These are phyloP conservation scores for Cyprinella venusta DNA, from an alignment of 2,797 vertebrate genomes.

Conservation along the genomic window DNA sequence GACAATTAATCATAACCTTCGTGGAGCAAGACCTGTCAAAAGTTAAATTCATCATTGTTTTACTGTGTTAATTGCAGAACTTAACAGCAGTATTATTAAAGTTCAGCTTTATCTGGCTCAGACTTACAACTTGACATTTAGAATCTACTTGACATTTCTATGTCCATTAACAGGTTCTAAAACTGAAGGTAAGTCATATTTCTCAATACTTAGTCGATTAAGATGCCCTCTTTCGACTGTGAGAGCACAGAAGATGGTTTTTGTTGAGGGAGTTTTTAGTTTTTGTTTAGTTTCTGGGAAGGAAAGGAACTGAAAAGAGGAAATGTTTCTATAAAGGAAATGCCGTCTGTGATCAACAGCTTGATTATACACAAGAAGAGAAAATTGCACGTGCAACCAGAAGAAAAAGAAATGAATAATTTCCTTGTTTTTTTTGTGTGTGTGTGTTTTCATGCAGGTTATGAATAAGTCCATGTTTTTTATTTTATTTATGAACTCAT, in stretches of 20 bases:
- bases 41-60: constrained; percentile 24
- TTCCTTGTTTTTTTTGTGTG: constrained; percentile 15
- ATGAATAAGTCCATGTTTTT: not conserved
- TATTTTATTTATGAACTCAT: constrained; percentile 4
- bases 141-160: constrained; percentile 60
- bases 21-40: constrained; percentile 33
- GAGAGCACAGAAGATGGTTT: no score
- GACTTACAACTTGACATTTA: constrained; percentile 57
- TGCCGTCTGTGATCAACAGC: not conserved
- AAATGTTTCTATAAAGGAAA: not conserved
- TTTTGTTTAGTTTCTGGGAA: not conserved
- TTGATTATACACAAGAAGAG: not conserved
- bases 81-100: not conserved
- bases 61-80: constrained; percentile 27
- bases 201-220: not conserved
- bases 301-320: not conserved
- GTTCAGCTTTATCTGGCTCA: constrained; percentile 5
- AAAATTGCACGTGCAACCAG: not conserved
- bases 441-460: not conserved
- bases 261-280: no score
- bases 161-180: constrained; percentile 26
- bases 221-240: not conserved
- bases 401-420: not conserved
- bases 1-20: not conserved
- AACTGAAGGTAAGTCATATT: constrained; percentile 10